Evolutionary conservation across 2,797 vertebrate species (phyloP).

Genomic region (Vultur gryphus): DNA sequence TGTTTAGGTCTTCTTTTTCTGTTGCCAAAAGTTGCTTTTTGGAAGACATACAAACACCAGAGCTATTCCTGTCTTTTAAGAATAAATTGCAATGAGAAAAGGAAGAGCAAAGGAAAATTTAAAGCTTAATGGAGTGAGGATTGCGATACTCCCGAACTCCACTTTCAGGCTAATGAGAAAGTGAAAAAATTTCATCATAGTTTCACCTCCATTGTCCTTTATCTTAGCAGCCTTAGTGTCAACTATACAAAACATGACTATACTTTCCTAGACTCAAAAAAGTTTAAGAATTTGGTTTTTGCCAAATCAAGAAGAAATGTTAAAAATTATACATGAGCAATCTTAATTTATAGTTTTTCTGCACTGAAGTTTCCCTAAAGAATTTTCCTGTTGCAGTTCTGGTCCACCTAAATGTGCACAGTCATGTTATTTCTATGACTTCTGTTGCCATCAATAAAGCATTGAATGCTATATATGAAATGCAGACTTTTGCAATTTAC

Average conservation of each 20-base stretch:
- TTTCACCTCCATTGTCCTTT: not conserved
- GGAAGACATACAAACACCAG: not conserved
- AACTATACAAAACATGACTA: not conserved
- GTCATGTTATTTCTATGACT: not conserved
- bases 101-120: not conserved
- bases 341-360: not conserved
- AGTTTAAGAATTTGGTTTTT: not conserved
- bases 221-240: not conserved
- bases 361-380: not conserved
- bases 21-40: not conserved
- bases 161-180: not conserved
- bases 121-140: not conserved
- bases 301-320: not conserved
- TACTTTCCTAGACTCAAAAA: not conserved
- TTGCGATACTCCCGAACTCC: not conserved
- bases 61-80: not conserved
- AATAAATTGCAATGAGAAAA: not conserved
- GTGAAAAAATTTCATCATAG: not conserved
- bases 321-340: not conserved
- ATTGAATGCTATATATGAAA: not conserved
- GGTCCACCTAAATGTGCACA: not conserved
- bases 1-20: not conserved
- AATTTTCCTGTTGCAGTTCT: not conserved
- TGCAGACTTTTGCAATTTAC: not conserved
- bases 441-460: not conserved